Base-by-base conservation (phyloP, 2,888 invertebrate genomes). In the Meta bourneti region DNA sequence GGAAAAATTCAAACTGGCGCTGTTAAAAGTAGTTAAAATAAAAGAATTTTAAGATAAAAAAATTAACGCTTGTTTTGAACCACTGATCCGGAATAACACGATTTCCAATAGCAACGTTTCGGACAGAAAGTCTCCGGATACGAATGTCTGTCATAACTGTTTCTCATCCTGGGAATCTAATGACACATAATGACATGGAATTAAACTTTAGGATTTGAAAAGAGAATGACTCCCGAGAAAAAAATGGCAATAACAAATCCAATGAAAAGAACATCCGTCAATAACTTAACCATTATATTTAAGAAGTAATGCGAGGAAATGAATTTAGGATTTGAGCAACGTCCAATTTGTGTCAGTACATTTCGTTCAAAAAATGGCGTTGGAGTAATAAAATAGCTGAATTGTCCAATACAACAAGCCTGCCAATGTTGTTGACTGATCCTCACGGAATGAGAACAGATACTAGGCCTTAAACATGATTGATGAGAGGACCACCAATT, bases 401-500 rank as follows among this genome's bases (percentile, higher is more conserved):
- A n/a, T 9, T 71, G 70, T 86, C 16, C 77, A 86, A 79, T 71
- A 71, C 7, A 86, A 83, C 82, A 83, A 51, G 72, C 71, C 34
- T 48, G 16, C 9, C 49, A 48, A 7, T 71, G 69, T 86, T 86
- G 72, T 74, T 88, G 80, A 54, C 61, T 81, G 61, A 80, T 80
- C 80, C 48, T 48, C 34, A 49, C 34, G 51, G 72, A 88, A 54
- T 34, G 11, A 34, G 20, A 51, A 16, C 19, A 80, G 61, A 77
- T 49, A 80, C 52, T 34, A 34, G 61, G 13, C 72, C 79, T 80
- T 48, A 69, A 81, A 61, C 74, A 61, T 72, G 80, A 88, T 88
- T 80, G 88, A 72, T 88, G 80, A 34, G 54, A 4, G 19, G n/a
- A n/a, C 74, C 48, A 49, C 48, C 79, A 80, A 72, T 88, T 88